Base-by-base conservation (phyloP, 2,113 vertebrate genomes). In the Gambusia affinis region DNA sequence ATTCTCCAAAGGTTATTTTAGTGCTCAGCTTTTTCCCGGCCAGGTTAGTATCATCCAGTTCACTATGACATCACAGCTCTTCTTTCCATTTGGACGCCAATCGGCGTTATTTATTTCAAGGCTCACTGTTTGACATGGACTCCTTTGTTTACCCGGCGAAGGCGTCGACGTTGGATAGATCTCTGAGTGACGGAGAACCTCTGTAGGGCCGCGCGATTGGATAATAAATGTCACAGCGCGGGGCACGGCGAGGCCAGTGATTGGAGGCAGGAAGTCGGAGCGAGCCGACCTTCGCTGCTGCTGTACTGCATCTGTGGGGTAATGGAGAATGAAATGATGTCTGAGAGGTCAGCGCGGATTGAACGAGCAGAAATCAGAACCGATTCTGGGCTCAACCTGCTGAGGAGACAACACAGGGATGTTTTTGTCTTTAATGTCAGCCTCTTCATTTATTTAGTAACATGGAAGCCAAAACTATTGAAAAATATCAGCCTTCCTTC, bases 311-410 rank as follows among this genome's bases (percentile, higher is more conserved):
- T 82, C 71, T 64, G 70, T 76, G 84, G 80, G 80, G 87, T 90
- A 91, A 92, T 91, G 91, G 82, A 85, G 80, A 90, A 91, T 87
- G 85, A 91, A 92, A 92, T 87, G 79, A 84, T 82, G 78, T 86
- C 81, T 84, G 65, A 17, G 74, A 88, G 90, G 86, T 88, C 86
- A 85, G 79, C 78, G 70, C 74, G 57, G 80, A 86, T 28, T 44
- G 70, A 88, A 86, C 69, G 79, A 28, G 71, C 29, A 85, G 80
- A 89, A 82, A 78, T 83, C 89, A 90, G 82, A 85, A 78, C 37
- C 82, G 77, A 80, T 84, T 88, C 84, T 70, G 80, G 67, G 74
- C 29, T 85, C 76, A 75, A 76, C 70, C 85, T 31, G 72, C 81
- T 78, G 85, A 74, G 67, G 44, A 73, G 70, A 74, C 60, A 1